Evolutionary conservation across 2,113 vertebrate genomes (phyloP), one percentile per base, ranked within the genome.

Genomic region (Zeus faber): DNA sequence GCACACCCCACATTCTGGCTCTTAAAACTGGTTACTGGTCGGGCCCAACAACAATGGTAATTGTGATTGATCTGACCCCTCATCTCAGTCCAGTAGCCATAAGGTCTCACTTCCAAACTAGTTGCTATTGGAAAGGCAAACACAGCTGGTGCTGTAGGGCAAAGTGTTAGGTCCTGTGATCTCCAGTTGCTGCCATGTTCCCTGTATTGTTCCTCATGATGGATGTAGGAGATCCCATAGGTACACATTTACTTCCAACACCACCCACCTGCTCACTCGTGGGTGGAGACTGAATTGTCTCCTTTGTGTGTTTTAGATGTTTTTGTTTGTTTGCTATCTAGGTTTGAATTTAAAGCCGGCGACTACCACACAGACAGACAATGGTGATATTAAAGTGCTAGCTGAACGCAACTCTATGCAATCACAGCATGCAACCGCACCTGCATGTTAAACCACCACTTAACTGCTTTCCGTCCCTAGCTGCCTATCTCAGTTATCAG

Each of bases 71-170:
- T 87, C 66, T 54, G 24, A 43, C 17, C 49, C 45, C 67, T 44
- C 6, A 7, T 10, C 44, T 74, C 17, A 47, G 59, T 74, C 68
- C 76, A 68, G 60, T 63, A 71, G 72, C 74, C 81, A 72, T 44
- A 79, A 66, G 80, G 74, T 70, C 67, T 51, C 24, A 41, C 70
- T 70, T 62, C 72, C 70, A 26, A 41, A 58, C 50, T 18, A 27
- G 10, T 48, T 24, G 53, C 46, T 71, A 86, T 90, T 81, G 75
- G 72, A 73, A 87, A 73, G 74, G 67, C 79, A 88, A 87, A 90
- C 88, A 80, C 83, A 87, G 86, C 82, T 88, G 87, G 68, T 65
- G 74, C 70, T 48, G 9, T 27, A 25, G 57, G 64, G 52, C 35
- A 2, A 66, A 82, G 74, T 73, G 77, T 64, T 49, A 21, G 16